Evolutionary conservation across 2,888 invertebrate species (phyloP), one percentile per base, ranked within the genome.

Genomic region (Neuroscelio doddi): DNA sequence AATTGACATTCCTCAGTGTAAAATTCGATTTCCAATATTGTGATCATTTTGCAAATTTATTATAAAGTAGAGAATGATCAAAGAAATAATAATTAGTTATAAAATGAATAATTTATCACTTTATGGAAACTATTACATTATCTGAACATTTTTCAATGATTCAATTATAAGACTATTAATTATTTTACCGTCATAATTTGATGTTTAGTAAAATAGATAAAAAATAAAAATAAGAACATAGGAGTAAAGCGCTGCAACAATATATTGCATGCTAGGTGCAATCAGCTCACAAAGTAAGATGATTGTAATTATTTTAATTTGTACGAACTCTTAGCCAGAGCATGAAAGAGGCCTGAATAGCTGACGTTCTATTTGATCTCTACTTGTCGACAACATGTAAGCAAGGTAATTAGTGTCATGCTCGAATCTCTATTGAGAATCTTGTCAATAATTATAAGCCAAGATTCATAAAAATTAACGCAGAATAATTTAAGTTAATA

Each of bases 251-350:
- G 30, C 32, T 42, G 45, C 47, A 52, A 67, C 44, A 64, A 56
- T 64, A 55, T 67, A 56, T 67, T 46, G 52, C 47, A 45, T 51
- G 45, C 30, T 46, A 24, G 34, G 17, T 12, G 29, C 45, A 59
- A 55, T 59, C 51, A 50, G 61, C 29, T 36, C 27, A 50, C 57
- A 38, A 47, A 68, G 68, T 69, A 61, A 62, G 63, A 62, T 63
- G 61, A 49, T 45, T 57, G 56, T 63, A 68, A 71, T 71, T 68
- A 70, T 64, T 72, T 62, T 42, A 61, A 65, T 62, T 47, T 30
- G 64, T 57, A 58, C 61, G 38, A 47, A 56, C 56, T 63, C 45
- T 55, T 34, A 39, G 51, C 52, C 42, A 45, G 45, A 50, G 30
- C 29, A 36, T 51, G 50, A 58, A 58, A 55, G 36, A 51, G 16